A percentile compares a stretch with the other conserved stretches of the same genome.
phyloP scores from a whole-genome alignment of 2,888 invertebrate genomes.

The Tipula lateralis region DNA sequence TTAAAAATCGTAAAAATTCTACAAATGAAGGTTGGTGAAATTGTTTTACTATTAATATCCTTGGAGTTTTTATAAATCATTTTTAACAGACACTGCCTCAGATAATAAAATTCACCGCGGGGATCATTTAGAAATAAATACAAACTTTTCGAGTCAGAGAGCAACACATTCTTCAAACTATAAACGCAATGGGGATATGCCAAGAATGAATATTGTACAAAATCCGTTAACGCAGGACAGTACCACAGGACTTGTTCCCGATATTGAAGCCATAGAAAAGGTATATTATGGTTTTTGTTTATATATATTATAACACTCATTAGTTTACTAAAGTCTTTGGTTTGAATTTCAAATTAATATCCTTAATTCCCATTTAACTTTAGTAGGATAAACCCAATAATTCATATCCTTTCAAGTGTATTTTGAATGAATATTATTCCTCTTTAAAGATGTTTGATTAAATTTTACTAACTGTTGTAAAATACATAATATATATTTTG shows the following conservation, averaged over 20 bases:
- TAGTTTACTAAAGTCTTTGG: not conserved
- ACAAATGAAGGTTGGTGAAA: constrained; percentile 43
- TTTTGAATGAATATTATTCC: not conserved
- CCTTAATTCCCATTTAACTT: constrained; percentile 6
- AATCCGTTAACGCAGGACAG: constrained; percentile 47
- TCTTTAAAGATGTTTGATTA: not conserved
- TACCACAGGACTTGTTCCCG: constrained; percentile 26
- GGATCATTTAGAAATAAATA: constrained; percentile 48
- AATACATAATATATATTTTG: no score
- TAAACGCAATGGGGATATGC: constrained; percentile 45
- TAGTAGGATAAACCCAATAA: not conserved
- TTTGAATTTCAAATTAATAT: constrained; percentile 20
- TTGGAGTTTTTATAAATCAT: not conserved
- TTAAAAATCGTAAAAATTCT: constrained; percentile 42
- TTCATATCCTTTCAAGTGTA: not conserved
- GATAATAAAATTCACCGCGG: constrained; percentile 48
- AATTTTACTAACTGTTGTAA: no score
- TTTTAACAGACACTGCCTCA: constrained; percentile 35
- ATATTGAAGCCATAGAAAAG: constrained; percentile 41
- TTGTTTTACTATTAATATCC: not conserved
- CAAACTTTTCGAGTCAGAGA: constrained; percentile 40
- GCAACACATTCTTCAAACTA: constrained; percentile 38
- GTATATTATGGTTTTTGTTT: constrained; percentile 37
- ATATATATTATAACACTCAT: not conserved
- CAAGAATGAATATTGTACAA: constrained; percentile 49